Percentiles rank a stretch among this genome's conserved stretches.
These are phyloP conservation scores for Carassius gibelio DNA, from an alignment of 2,113 vertebrate genomes.

Conservation along the genomic window DNA sequence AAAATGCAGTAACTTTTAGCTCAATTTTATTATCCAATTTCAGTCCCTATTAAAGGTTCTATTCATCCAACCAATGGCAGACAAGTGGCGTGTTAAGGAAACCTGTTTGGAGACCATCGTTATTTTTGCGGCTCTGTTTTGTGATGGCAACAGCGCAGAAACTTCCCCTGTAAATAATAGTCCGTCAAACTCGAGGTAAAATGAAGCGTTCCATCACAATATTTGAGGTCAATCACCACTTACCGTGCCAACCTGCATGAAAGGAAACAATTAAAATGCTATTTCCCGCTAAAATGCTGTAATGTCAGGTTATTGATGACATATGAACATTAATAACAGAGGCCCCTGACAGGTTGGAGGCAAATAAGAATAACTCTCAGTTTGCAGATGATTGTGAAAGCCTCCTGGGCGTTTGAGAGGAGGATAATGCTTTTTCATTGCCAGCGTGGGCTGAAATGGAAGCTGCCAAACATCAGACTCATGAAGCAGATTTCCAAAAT, in stretches of 20 bases:
- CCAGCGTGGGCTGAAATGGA: slow-evolving; percentile 76
- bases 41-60: not conserved
- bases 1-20: not conserved
- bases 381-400: slow-evolving; percentile 74
- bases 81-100: not conserved
- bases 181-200: not conserved
- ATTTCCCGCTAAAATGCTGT: slow-evolving; percentile 81
- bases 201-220: slow-evolving; percentile 24
- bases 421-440: slow-evolving; percentile 81
- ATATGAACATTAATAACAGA: slow-evolving; percentile 88
- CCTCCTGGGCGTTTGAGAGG: slow-evolving; percentile 78
- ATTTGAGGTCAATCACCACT: slow-evolving; percentile 43
- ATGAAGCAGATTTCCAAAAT: slow-evolving; percentile 78
- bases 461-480: slow-evolving; percentile 79
- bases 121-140: not conserved
- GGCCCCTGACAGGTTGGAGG: slow-evolving; percentile 79
- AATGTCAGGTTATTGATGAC: slow-evolving; percentile 87
- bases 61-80: not conserved
- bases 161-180: not conserved
- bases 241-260: slow-evolving; percentile 44
- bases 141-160: slow-evolving; percentile 45
- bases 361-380: slow-evolving; percentile 70
- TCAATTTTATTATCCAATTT: not conserved
- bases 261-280: slow-evolving; percentile 82
- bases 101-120: not conserved